phyloP scores from a whole-genome alignment of 2,797 vertebrate species.

The Myoxocephalus aenaeus region DNA sequence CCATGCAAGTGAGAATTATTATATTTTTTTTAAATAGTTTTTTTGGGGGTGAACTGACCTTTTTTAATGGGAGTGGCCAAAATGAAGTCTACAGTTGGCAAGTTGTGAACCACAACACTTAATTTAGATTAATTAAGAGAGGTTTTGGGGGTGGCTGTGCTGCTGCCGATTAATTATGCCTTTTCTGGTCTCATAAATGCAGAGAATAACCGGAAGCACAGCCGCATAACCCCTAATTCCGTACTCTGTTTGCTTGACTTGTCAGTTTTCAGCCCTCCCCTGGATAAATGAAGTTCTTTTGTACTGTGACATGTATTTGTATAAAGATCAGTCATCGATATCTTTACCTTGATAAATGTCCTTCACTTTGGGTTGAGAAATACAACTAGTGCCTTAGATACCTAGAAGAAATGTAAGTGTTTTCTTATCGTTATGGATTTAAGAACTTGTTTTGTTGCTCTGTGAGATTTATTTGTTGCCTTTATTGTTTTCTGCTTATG shows the following conservation, averaged over 20 bases:
- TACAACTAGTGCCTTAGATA: slow-evolving; percentile 82
- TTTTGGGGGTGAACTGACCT: slow-evolving; percentile 24
- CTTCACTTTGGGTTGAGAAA: slow-evolving; percentile 66
- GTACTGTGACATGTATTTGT: slow-evolving; percentile 60
- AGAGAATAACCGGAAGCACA: slow-evolving; percentile 60
- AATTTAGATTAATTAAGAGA: slow-evolving; percentile 15
- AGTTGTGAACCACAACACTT: slow-evolving; percentile 29
- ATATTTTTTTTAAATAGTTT: not conserved
- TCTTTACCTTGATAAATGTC: slow-evolving; percentile 54
- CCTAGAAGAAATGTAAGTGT: slow-evolving; percentile 52
- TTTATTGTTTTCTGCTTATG: slow-evolving; percentile 25
- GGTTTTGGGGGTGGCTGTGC: not conserved
- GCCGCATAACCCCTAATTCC: slow-evolving; percentile 52
- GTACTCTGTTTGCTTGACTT: slow-evolving; percentile 51
- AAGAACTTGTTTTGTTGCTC: slow-evolving; percentile 40
- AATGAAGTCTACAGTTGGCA: slow-evolving; percentile 6
- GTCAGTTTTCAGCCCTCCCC: slow-evolving; percentile 53
- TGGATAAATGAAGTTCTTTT: slow-evolving; percentile 64
- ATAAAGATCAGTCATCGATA: slow-evolving; percentile 50
- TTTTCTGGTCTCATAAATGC: slow-evolving; percentile 31
- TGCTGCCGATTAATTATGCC: slow-evolving; percentile 22
- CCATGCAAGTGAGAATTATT: not conserved
- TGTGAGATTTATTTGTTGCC: slow-evolving; percentile 35
- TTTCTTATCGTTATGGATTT: slow-evolving; percentile 33
- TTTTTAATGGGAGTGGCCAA: slow-evolving; percentile 10